A percentile compares a stretch with the other conserved stretches of the same genome.
Evolutionary conservation across 2,113 vertebrate genomes (phyloP).

Genomic region (Hoplias malabaricus): DNA sequence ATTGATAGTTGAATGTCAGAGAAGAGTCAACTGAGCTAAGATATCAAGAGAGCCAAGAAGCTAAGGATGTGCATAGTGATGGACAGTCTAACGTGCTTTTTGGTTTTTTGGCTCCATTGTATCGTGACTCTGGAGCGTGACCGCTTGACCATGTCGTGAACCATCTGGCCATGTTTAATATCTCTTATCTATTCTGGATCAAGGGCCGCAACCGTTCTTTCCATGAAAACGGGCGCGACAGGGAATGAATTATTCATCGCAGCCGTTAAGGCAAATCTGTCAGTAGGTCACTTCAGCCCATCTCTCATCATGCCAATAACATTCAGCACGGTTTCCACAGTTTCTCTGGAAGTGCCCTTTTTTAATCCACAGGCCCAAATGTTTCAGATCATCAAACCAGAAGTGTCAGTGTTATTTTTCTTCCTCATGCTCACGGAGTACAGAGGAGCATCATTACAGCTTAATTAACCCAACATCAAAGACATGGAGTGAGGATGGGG

Average conservation of each 20-base stretch:
- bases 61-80: neutral
- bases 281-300: slow-evolving; percentile 1
- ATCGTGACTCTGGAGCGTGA: neutral
- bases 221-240: neutral
- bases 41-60: neutral
- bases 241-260: slow-evolving; percentile 27
- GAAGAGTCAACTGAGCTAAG: too few species aligned
- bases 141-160: neutral
- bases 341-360: neutral
- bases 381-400: slow-evolving; percentile 36
- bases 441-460: slow-evolving; percentile 31
- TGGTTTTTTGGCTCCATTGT: neutral
- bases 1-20: too few species aligned
- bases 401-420: neutral
- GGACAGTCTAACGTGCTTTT: neutral
- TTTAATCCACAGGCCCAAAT: slow-evolving; percentile 17
- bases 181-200: neutral
- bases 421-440: slow-evolving; percentile 21
- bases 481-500: slow-evolving; percentile 14
- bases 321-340: neutral
- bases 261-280: slow-evolving; percentile 12
- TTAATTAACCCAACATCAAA: slow-evolving; percentile 54
- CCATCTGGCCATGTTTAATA: slow-evolving; percentile 2
- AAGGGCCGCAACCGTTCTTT: neutral
- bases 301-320: neutral